Evolutionary conservation across 2,888 invertebrate species (phyloP).

Genomic region (Parochlus steinenii): DNA sequence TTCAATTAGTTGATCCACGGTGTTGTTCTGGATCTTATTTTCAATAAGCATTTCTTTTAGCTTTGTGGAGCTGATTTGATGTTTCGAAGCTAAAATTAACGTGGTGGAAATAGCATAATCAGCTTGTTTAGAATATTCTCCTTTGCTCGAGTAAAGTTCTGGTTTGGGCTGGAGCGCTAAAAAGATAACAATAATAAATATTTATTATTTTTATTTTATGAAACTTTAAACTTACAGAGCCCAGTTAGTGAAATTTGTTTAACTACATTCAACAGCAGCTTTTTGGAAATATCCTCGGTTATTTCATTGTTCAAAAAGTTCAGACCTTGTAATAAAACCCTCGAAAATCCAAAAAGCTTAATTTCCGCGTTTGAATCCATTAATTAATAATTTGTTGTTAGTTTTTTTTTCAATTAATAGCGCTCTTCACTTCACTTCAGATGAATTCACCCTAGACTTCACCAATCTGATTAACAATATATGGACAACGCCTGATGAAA

Average conservation of each 20-base stretch:
- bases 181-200: background rate
- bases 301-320: conserved; percentile 22
- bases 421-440: no score
- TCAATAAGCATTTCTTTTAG: conserved; percentile 22
- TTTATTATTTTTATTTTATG: background rate
- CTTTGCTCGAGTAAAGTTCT: background rate
- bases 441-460: no score
- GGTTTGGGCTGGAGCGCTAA: background rate
- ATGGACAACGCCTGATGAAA: no score
- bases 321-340: conserved; percentile 24
- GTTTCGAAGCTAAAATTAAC: conserved; percentile 24
- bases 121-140: conserved; percentile 21
- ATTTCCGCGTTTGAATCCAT: no score
- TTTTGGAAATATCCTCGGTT: conserved; percentile 21
- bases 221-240: conserved; percentile 21
- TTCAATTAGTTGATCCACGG: conserved; percentile 23
- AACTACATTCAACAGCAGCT: conserved; percentile 25
- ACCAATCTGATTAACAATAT: no score
- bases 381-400: no score
- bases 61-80: conserved; percentile 20
- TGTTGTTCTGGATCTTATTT: conserved; percentile 18
- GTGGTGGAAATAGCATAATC: conserved; percentile 27
- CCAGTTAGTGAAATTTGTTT: conserved; percentile 26
- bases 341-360: conserved; percentile 20
- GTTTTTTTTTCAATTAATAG: no score